Evolutionary conservation across 2,797 vertebrate genomes (phyloP).

Genomic region (Xenopus petersii): DNA sequence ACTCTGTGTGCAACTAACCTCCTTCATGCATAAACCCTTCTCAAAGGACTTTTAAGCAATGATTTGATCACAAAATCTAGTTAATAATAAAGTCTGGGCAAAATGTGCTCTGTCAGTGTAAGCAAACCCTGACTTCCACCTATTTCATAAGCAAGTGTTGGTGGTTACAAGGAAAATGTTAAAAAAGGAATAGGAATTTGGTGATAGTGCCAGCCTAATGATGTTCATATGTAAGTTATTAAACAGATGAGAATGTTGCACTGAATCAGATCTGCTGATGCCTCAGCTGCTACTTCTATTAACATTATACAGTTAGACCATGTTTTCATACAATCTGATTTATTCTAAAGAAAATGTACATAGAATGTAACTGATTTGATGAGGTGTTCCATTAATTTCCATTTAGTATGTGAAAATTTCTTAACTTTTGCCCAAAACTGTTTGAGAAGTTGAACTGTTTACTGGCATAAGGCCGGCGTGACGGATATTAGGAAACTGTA

Average conservation of each 20-base stretch:
- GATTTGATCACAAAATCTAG: too few species aligned
- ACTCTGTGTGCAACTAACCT: too few species aligned
- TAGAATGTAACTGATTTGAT: constrained; percentile 51
- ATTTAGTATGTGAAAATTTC: constrained; percentile 59
- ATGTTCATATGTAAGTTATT: constrained; percentile 46
- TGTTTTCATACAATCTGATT: constrained; percentile 52
- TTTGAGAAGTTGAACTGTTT: constrained; percentile 53
- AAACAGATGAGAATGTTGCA: constrained; percentile 46
- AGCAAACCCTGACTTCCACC: too few species aligned
- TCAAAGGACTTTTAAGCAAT: too few species aligned
- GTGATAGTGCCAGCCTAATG: constrained; percentile 58
- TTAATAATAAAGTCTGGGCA: too few species aligned
- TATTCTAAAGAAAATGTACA: constrained; percentile 56
- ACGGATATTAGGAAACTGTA: constrained; percentile 30
- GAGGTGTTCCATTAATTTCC: constrained; percentile 58
- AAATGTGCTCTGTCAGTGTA: too few species aligned
- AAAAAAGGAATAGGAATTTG: constrained; percentile 50
- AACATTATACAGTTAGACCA: constrained; percentile 54
- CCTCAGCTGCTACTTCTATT: constrained; percentile 54
- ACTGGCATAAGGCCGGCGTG: constrained; percentile 29
- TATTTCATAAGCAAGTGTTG: constrained; percentile 20
- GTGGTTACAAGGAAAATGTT: constrained; percentile 50
- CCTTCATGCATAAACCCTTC: too few species aligned
- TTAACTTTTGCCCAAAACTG: constrained; percentile 56
- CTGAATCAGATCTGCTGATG: constrained; percentile 48